Evolutionary conservation across 2,888 invertebrate genomes (phyloP), one percentile per base, ranked within the genome.

Genomic region (Dasysyrphus tricinctus): DNA sequence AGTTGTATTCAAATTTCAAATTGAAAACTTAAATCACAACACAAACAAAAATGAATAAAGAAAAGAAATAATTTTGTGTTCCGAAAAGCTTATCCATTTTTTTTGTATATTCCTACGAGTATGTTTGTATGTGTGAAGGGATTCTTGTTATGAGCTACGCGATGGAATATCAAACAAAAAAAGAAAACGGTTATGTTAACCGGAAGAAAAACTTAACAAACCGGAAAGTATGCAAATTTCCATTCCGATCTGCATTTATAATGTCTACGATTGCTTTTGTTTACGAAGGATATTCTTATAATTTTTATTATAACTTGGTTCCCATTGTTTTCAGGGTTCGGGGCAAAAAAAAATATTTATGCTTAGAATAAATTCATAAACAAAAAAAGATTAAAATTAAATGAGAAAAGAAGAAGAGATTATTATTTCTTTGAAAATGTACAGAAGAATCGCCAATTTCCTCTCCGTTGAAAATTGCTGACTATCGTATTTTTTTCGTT

Each of bases 181-280:
- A 19, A n/a, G n/a, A n/a, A 59, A 79, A 57, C 32, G 44, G 57
- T 51, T 83, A 70, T 47, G 72, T 59, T 84, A 67, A 57, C 80
- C 80, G 67, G 80, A 69, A 34, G 34, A 77, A 77, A 69, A 84
- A 76, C 80, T 77, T 85, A 85, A 85, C 80, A 85, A 85, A 85
- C 84, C 80, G 84, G 84, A 80, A 85, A 85, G 75, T 80, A 85
- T 85, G 80, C 59, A 77, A 85, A 85, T 85, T 85, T 54, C 59
- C 16, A 59, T 39, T 69, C 76, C 57, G 76, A 85, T 85, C 80
- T 85, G 80, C 84, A 85, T 85, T 85, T 61, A 77, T 80, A 80
- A 85, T 85, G 56, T 59, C 56, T 42, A 49, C 72, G 65, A 80
- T 80, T 76, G 76, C 73, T 74, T 80, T 75, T 85, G 47, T 85